Evolutionary conservation across 1,140 invertebrate species (phyloP), one percentile per base, ranked within the genome.

Genomic region (Drosophila setifemur): DNA sequence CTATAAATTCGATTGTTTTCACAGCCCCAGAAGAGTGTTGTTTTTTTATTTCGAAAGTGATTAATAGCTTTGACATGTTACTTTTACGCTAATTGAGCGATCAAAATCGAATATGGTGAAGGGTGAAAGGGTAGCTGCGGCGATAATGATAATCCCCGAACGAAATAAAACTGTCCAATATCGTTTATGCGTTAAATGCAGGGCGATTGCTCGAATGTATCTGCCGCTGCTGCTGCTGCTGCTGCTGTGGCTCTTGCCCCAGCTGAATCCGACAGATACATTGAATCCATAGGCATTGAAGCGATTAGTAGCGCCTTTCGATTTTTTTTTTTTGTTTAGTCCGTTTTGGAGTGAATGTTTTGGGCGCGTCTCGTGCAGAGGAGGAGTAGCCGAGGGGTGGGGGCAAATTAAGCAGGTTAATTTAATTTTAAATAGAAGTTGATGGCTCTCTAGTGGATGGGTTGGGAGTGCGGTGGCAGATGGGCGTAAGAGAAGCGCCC

Each of bases 31-130:
- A 67, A 33, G 53, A 45, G 40, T 53, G 44, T 57, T 58, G 40
- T 31, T 47, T 26, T 31, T 47, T 26, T 43, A 73, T 82, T 79
- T 82, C 44, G 77, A 82, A 86, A 86, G 81, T 86, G 81, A 86
- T 86, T 86, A 86, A 86, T 86, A 55, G 81, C 35, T 86, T 86
- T 86, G 81, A 86, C 81, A 86, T 86, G 81, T 86, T 85, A 81
- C 81, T 85, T 85, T 85, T 85, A 86, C 82, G 76, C 81, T 86
- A 86, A 86, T 86, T 86, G 81, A 86, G 81, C 82, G 82, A 86
- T 86, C 81, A 86, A 87, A 86, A 87, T 85, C 73, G 52, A 85
- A 71, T 81, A 73, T 71, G 82, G 81, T 81, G 81, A 86, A 86
- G 81, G 81, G 82, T 79, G 81, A 86, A 86, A 86, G 81, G 81